Evolutionary conservation across 1,140 invertebrate genomes (phyloP), one percentile per base, ranked within the genome.

Genomic region (Drosophila bifasciata): DNA sequence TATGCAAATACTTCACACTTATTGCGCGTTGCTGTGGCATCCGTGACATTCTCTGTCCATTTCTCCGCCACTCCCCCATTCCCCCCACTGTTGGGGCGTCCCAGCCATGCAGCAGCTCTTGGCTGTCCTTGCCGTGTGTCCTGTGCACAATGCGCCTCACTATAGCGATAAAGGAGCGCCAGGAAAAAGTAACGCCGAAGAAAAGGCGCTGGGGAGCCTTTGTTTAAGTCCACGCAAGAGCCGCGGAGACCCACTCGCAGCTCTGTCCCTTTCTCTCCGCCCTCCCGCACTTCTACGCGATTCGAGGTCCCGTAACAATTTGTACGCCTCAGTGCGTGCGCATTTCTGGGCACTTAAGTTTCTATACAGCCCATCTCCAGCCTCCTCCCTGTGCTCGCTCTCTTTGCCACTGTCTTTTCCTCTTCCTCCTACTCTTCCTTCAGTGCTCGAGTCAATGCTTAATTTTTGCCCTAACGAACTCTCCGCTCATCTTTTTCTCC

Each of bases 341-440:
- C 81, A 86, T 85, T 85, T 86, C 81, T 86, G 81, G 81, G 81
- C 81, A 85, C 81, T 85, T 85, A 85, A 86, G 81, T 88, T 88
- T 86, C 80, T 84, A 73, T 85, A 76, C 64, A 86, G 28, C 28
- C 52, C 60, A 44, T n/a, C 41, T 19, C 69, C 11, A 25, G n/a
- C n/a, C n/a, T n/a, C 9, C 41, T 41, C 45, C 19, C 39, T 1
- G 5, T 25, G 25, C 21, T 9, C 16, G 8, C 25, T 32, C 17
- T 11, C 19, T 16, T 5, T 23, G 5, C 15, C 45, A 28, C 40
- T 49, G 39, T 50, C 36, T 55, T 39, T 28, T 21, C 36, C 25
- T 51, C 56, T n/a, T 21, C 28, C 25, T 5, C 6, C 13, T 13
- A 2, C 21, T 28, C 21, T 1, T 11, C 13, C 21, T 41, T 15